These are phyloP conservation scores for Leptopilina clavipes DNA, from an alignment of 1,140 invertebrate species.

Conservation along the genomic window DNA sequence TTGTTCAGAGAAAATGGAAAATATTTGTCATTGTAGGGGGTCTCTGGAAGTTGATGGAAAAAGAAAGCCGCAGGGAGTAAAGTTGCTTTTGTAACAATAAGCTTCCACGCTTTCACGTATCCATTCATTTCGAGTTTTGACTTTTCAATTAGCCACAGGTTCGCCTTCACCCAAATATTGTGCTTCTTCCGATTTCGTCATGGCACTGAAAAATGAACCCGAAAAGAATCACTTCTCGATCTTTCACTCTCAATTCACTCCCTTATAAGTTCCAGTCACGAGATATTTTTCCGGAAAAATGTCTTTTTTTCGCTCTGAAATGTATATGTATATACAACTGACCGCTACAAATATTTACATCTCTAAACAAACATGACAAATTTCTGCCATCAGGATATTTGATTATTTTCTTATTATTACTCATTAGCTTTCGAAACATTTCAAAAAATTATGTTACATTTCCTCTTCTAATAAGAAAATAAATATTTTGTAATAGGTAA, in stretches of 20 bases:
- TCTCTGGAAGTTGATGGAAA: slow-evolving; percentile 1
- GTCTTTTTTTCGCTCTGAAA: no score
- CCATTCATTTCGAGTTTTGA: slow-evolving; percentile 60
- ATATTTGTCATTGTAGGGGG: slow-evolving; percentile 21
- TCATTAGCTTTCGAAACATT: no score
- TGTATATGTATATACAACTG: no score
- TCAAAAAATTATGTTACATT: no score
- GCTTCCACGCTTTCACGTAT: slow-evolving; percentile 53
- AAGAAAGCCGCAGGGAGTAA: slow-evolving; percentile 29
- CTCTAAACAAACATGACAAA: no score
- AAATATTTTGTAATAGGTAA: no score
- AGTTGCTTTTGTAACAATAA: slow-evolving; percentile 5
- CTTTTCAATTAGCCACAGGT: slow-evolving; percentile 72
- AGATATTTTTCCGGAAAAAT: not conserved
- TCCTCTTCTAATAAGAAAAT: no score
- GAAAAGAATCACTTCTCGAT: slow-evolving; percentile 42
- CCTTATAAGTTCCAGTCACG: slow-evolving; percentile 9
- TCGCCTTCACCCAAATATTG: slow-evolving; percentile 71
- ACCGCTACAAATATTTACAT: no score
- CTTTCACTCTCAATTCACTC: slow-evolving; percentile 34
- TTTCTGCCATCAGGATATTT: no score
- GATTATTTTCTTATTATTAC: no score
- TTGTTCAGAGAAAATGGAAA: not conserved
- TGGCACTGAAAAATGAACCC: slow-evolving; percentile 42
- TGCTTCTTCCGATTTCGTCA: slow-evolving; percentile 58